Conservation (phyloP, 2,797 vertebrate species). For the Tragelaphus oryx region DNA sequence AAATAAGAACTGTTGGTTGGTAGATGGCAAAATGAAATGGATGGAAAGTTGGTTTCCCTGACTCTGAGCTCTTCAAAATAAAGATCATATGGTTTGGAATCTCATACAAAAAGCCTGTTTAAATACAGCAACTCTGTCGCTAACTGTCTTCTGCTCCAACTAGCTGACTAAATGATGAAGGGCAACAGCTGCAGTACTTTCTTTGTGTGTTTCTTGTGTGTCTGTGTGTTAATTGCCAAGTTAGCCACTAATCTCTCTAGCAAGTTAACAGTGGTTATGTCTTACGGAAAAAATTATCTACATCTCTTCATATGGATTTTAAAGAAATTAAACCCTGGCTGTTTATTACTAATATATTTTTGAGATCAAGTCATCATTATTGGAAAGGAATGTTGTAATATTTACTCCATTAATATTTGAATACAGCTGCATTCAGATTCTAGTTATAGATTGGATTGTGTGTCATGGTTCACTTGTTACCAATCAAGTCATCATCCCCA, state of each 20-base stretch:
- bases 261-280: background rate
- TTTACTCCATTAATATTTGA: background rate
- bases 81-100: background rate
- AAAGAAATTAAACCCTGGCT: background rate
- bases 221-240: background rate
- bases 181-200: background rate
- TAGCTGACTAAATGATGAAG: background rate
- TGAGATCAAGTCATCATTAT: background rate
- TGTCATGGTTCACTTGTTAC: background rate
- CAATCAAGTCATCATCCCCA: background rate
- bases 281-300: background rate
- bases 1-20: background rate
- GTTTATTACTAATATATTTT: background rate
- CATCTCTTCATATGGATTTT: background rate
- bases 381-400: background rate
- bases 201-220: background rate
- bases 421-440: background rate
- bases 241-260: background rate
- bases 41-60: background rate
- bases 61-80: background rate
- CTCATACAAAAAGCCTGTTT: background rate
- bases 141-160: background rate
- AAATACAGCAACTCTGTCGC: background rate
- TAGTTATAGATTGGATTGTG: background rate
- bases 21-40: background rate